phyloP scores from a whole-genome alignment of 2,888 invertebrate species.

The Nemapogon koenigi region DNA sequence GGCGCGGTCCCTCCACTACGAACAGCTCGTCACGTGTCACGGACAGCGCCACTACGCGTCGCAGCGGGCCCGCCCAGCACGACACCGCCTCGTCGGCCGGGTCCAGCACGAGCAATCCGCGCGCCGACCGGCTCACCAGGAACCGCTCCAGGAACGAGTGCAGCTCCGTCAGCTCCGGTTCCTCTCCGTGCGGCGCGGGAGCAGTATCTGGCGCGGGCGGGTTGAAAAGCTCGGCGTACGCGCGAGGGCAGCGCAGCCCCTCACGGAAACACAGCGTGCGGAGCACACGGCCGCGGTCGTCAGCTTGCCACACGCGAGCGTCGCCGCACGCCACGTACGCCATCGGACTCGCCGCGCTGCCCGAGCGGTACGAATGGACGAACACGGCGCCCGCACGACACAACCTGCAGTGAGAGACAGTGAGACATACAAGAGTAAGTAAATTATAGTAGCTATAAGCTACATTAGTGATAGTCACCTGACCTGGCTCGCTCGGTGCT shows the following conservation, averaged over 20 bases:
- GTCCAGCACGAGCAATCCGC: conserved; percentile 77
- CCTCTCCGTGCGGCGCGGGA: conserved; percentile 28
- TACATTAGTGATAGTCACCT: no score
- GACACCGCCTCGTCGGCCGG: no score
- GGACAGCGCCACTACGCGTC: conserved; percentile 65
- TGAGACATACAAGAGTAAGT: background rate
- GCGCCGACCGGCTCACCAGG: conserved; percentile 76
- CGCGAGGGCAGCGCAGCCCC: conserved; percentile 56
- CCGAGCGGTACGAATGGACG: conserved; percentile 59
- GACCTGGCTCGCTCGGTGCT: conserved; percentile 88
- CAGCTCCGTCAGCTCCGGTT: conserved; percentile 68
- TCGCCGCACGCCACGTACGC: conserved; percentile 79
- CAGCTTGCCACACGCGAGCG: conserved; percentile 85
- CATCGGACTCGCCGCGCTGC: conserved; percentile 68
- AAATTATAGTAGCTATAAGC: background rate
- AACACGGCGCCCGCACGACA: conserved; percentile 57
- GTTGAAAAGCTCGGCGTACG: conserved; percentile 75
- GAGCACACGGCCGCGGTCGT: conserved; percentile 76
- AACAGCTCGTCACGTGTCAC: conserved; percentile 80
- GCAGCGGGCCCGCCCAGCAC: no score
- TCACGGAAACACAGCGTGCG: conserved; percentile 72
- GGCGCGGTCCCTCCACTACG: conserved; percentile 79
- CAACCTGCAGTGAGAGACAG: conserved; percentile 44
- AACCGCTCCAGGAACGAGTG: conserved; percentile 73
- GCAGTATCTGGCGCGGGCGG: conserved; percentile 58